phyloP scores from a whole-genome alignment of 2,888 invertebrate genomes.

The Eueremaeus valkanovi region DNA sequence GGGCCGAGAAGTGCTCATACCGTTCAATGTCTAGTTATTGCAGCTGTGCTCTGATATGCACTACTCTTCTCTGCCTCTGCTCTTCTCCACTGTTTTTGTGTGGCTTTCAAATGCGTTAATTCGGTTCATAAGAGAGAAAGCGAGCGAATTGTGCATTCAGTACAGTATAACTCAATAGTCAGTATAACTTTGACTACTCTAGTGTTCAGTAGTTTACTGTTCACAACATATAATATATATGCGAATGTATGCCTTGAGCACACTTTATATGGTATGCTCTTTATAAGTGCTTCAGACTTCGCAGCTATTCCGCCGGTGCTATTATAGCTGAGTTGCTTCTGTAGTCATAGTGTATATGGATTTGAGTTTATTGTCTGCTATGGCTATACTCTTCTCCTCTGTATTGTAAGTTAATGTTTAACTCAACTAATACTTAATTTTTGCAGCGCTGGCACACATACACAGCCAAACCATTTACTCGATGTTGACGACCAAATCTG shows the following conservation, averaged over 20 bases:
- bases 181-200: conserved; percentile 4
- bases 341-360: not conserved
- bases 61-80: not conserved
- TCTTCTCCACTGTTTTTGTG: not conserved
- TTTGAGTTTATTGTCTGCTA: conserved; percentile 26
- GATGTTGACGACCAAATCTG: conserved; percentile 19
- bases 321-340: not conserved
- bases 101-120: conserved; percentile 27
- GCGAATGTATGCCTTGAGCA: conserved; percentile 9
- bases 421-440: conserved; percentile 33
- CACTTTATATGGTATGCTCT: conserved; percentile 15
- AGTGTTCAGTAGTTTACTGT: conserved; percentile 1
- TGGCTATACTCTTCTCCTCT: not conserved
- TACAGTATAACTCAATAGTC: not conserved
- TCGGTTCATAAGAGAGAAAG: conserved; percentile 13
- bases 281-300: conserved; percentile 25
- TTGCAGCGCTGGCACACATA: conserved; percentile 21
- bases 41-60: no score
- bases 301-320: not conserved
- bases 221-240: conserved; percentile 14
- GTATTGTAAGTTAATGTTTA: conserved; percentile 23
- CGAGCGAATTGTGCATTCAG: conserved; percentile 17
- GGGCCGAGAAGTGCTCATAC: not conserved
- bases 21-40: conserved; percentile 6
- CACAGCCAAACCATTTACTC: not conserved